Evolutionary conservation across 2,888 invertebrate genomes (phyloP).

Genomic region (Salticus scenicus): DNA sequence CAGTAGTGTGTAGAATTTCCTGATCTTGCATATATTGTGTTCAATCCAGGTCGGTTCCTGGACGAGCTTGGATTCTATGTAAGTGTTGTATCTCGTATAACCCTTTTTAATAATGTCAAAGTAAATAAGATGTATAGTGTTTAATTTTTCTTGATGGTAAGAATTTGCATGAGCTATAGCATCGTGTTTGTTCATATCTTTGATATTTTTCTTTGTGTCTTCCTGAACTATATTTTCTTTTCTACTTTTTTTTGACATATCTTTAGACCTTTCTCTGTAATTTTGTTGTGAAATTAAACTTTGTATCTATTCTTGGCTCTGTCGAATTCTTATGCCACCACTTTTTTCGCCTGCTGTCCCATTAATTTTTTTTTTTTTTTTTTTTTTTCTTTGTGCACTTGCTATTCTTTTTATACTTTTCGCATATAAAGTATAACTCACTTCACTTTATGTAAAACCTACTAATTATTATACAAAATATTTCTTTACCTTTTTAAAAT

Average conservation of each 20-base stretch:
- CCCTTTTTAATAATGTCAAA: constrained; percentile 52
- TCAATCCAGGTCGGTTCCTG: constrained; percentile 3
- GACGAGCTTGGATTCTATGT: constrained; percentile 56
- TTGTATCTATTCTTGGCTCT: constrained; percentile 54
- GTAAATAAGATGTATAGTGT: constrained; percentile 35
- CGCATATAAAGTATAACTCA: background rate
- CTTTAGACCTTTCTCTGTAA: constrained; percentile 63
- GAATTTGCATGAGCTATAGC: constrained; percentile 61
- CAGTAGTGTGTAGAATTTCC: constrained; percentile 50
- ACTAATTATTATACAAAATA: too few relatives aligned
- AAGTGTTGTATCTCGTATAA: constrained; percentile 41
- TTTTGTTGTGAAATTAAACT: constrained; percentile 64
- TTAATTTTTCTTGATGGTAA: constrained; percentile 28
- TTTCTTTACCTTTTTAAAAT: too few relatives aligned
- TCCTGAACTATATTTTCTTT: constrained; percentile 46
- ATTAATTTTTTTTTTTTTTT: constrained; percentile 36
- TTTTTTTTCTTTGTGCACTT: too few relatives aligned
- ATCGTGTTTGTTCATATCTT: constrained; percentile 62
- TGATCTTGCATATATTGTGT: constrained; percentile 32
- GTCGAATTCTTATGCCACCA: constrained; percentile 52
- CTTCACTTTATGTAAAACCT: too few relatives aligned
- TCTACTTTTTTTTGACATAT: constrained; percentile 35
- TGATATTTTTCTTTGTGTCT: constrained; percentile 55
- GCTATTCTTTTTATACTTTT: constrained; percentile 26
- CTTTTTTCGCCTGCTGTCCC: constrained; percentile 51